Percentiles rank a stretch among this genome's conserved stretches.
These are phyloP conservation scores for Megalops atlanticus DNA, from an alignment of 2,113 vertebrate genomes.

Conservation along the genomic window DNA sequence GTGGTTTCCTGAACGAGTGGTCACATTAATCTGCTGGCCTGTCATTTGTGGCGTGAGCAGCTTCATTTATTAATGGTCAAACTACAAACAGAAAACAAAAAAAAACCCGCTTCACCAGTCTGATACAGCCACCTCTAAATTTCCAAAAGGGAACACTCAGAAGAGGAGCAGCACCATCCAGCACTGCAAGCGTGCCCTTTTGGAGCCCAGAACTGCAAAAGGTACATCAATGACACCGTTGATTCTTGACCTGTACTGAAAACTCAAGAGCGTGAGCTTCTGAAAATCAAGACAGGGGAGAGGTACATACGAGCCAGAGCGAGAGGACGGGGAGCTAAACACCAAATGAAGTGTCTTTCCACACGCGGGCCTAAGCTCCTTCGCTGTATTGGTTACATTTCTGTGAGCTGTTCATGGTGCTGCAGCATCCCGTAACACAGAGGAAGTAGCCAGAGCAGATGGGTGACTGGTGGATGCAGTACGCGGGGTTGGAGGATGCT, in stretches of 20 bases:
- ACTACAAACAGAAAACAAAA: not conserved
- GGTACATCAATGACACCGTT: not conserved
- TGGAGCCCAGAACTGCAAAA: not conserved
- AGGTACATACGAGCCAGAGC: no score
- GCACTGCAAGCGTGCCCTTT: not conserved
- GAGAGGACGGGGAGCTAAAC: not conserved
- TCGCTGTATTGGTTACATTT: no score
- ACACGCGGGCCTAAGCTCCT: not conserved
- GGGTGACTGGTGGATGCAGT: no score
- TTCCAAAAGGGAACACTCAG: not conserved
- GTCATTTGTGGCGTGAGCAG: no score
- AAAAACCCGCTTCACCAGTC: not conserved
- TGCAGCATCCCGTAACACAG: no score
- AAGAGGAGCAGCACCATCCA: no score
- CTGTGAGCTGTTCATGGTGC: no score
- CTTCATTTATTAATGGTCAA: not conserved
- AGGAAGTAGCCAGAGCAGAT: not conserved
- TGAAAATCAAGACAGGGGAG: no score
- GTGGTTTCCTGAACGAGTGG: not conserved
- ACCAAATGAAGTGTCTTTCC: not conserved
- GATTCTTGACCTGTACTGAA: not conserved
- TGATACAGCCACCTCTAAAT: not conserved
- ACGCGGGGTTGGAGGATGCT: constrained; percentile 45
- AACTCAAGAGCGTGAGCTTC: no score
- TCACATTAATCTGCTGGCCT: not conserved